Conservation (phyloP, 2,888 invertebrate genomes). For the Ethmia dodecea region DNA sequence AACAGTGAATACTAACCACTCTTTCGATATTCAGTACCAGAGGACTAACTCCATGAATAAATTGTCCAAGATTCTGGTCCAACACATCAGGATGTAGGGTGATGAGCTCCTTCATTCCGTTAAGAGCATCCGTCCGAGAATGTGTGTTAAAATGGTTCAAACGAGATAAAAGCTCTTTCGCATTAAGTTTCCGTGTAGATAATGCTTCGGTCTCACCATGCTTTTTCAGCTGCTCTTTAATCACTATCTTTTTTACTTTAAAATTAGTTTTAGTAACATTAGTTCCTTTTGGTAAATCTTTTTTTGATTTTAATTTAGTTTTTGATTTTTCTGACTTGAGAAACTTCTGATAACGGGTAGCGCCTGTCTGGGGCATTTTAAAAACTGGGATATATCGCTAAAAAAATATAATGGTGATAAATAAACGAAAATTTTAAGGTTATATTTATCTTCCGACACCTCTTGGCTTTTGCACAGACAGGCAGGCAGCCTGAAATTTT, state of each 20-base stretch:
- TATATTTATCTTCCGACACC: too few species aligned
- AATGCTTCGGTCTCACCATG: conserved; percentile 74
- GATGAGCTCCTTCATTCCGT: conserved; percentile 77
- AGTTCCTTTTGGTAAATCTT: conserved; percentile 89
- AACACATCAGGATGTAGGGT: conserved; percentile 49
- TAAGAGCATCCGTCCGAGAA: conserved; percentile 80
- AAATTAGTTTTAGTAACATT: conserved; percentile 94
- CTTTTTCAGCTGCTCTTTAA: conserved; percentile 84
- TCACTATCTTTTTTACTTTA: conserved; percentile 91
- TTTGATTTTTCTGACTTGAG: conserved; percentile 92
- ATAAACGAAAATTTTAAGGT: too few species aligned
- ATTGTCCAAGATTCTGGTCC: conserved; percentile 78
- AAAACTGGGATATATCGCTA: too few species aligned
- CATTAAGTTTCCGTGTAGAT: conserved; percentile 82
- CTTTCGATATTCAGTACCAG: conserved; percentile 85
- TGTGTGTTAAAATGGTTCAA: conserved; percentile 86
- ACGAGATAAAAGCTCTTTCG: conserved; percentile 84
- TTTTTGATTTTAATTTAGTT: conserved; percentile 89
- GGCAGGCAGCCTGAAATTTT: too few species aligned
- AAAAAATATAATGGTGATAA: too few species aligned
- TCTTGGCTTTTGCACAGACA: too few species aligned
- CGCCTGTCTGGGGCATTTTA: conserved; percentile 66
- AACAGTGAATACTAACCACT: conserved; percentile 48
- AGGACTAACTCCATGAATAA: conserved; percentile 83
- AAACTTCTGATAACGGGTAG: conserved; percentile 83